These are phyloP conservation scores for Galerucella calmariensis DNA, from an alignment of 2,888 invertebrate species.

Conservation along the genomic window DNA sequence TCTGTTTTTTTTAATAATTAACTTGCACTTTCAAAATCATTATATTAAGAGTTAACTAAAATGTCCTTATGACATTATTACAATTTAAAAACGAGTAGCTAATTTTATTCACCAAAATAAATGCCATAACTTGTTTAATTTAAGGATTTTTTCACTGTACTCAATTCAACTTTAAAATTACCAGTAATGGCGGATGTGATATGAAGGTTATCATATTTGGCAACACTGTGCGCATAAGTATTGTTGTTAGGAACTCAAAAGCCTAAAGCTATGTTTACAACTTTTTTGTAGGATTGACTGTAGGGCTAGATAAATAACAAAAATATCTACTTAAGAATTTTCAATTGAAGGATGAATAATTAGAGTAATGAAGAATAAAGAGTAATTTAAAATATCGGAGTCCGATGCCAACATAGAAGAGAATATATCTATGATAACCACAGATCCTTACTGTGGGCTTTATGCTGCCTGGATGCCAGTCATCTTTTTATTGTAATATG, in stretches of 20 bases:
- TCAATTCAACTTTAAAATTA: conserved; percentile 48
- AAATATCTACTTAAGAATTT: no score
- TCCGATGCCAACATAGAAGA: no score
- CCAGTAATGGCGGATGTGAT: conserved; percentile 47
- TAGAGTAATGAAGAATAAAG: no score
- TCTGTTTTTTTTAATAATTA: conserved; percentile 38
- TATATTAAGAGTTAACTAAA: conserved; percentile 13
- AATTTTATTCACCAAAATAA: conserved; percentile 9
- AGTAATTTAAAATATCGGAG: no score
- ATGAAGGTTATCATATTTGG: conserved; percentile 44
- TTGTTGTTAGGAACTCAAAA: conserved; percentile 2
- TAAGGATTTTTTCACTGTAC: conserved; percentile 29
- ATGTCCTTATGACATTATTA: neutral
- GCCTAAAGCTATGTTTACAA: neutral
- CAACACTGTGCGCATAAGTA: conserved; percentile 55
- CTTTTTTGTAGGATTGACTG: no score
- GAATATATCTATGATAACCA: no score
- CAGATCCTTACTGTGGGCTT: no score
- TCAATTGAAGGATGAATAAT: no score
- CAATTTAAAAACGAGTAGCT: conserved; percentile 16
- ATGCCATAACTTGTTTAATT: conserved; percentile 29
- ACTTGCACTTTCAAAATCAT: conserved; percentile 15
- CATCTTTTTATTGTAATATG: no score
- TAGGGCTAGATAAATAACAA: neutral
- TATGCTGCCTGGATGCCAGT: no score